phyloP scores from a whole-genome alignment of 1,140 invertebrate species.

The Atta colombica region DNA sequence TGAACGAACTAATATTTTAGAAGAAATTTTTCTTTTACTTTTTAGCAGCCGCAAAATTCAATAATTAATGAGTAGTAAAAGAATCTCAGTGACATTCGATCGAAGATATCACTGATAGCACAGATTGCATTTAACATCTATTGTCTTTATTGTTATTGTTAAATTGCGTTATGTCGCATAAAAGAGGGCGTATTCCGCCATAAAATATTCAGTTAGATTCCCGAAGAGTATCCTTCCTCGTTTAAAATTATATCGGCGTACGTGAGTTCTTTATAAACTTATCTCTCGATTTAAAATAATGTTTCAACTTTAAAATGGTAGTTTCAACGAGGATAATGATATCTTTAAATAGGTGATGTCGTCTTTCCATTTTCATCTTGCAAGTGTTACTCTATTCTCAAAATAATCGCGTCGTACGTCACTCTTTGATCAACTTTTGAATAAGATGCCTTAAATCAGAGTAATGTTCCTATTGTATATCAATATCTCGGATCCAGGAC shows the following conservation, averaged over 20 bases:
- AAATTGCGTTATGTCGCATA: slow-evolving; percentile 33
- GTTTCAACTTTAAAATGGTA: neutral
- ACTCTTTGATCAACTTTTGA: neutral
- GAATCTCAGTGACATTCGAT: neutral
- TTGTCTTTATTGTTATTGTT: slow-evolving; percentile 25
- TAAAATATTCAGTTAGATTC: slow-evolving; percentile 54
- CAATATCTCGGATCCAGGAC: slow-evolving; percentile 3
- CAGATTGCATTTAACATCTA: slow-evolving; percentile 21
- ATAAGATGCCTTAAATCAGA: neutral
- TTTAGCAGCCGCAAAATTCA: neutral
- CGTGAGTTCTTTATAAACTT: neutral
- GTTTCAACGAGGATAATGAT: neutral
- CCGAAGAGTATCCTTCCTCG: neutral
- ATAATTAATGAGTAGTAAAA: neutral
- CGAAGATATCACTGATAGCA: neutral
- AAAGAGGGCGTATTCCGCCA: slow-evolving; percentile 32
- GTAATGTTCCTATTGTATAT: slow-evolving; percentile 9
- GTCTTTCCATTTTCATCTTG: too few relatives aligned
- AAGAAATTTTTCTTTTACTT: neutral
- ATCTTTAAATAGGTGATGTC: neutral
- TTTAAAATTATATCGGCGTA: slow-evolving; percentile 35
- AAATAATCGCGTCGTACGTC: neutral
- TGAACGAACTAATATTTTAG: neutral
- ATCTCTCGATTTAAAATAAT: neutral
- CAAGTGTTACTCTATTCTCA: neutral